A percentile compares a stretch with the other conserved stretches of the same genome.
These are phyloP conservation scores for Drosophila mimetica DNA, from an alignment of 2,888 invertebrate genomes.

Conservation along the genomic window DNA sequence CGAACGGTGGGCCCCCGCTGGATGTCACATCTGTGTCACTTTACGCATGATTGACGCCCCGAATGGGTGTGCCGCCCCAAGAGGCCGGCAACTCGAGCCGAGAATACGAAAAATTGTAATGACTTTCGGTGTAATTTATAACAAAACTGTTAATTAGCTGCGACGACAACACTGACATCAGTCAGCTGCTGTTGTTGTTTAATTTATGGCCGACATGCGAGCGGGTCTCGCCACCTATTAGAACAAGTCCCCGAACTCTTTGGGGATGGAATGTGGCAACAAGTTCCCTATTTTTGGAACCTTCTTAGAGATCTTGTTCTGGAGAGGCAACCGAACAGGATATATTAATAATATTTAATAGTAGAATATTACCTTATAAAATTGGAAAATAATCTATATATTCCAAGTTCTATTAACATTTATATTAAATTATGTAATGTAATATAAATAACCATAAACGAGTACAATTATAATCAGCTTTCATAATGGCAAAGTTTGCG, in stretches of 20 bases:
- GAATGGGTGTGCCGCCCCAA: constrained; percentile 44
- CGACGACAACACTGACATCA: constrained; percentile 78
- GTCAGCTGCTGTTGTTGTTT: constrained; percentile 78
- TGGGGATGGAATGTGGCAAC: constrained; percentile 29
- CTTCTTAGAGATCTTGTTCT: background rate
- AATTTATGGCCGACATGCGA: constrained; percentile 66
- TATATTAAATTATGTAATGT: background rate
- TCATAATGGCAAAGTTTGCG: constrained; percentile 24
- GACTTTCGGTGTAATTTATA: constrained; percentile 81
- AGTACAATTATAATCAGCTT: constrained; percentile 41
- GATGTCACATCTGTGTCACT: constrained; percentile 77
- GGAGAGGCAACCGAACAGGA: too few species aligned
- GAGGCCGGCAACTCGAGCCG: constrained; percentile 46
- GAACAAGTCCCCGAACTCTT: constrained; percentile 16
- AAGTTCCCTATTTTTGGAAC: constrained; percentile 21
- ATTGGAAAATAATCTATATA: background rate
- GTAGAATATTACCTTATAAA: too few species aligned
- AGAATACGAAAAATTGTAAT: constrained; percentile 60
- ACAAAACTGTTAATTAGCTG: constrained; percentile 84
- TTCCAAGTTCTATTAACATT: background rate
- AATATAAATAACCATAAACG: background rate
- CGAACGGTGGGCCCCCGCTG: constrained; percentile 52
- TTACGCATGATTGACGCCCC: constrained; percentile 80
- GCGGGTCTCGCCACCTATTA: constrained; percentile 41
- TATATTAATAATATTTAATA: too few species aligned